Evolutionary conservation across 2,113 vertebrate species (phyloP), one percentile per base, ranked within the genome.

Genomic region (Hemiprocne comata): DNA sequence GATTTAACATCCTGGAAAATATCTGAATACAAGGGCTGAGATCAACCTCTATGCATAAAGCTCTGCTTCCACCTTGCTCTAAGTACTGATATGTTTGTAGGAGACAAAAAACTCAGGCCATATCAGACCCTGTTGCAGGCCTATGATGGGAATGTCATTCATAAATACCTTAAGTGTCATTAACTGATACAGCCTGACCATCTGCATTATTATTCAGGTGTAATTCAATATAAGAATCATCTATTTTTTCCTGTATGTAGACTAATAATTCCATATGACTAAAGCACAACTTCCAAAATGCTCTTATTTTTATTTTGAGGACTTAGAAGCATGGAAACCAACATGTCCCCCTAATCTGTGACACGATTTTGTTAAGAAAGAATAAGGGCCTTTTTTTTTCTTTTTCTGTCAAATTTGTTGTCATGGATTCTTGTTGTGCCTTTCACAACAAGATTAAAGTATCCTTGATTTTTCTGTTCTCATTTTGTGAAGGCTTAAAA

Each of bases 201-300:
- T 11, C 13, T 61, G 24, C 42, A 53, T 69, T 50, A n/a, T 38
- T 73, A 75, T 40, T 78, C 26, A 61, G 54, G 4, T 48, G 11
- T 10, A 67, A 79, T 26, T 88, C 2, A 83, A n/a, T 36, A 54
- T 20, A 29, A 77, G 88, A 90, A n/a, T n/a, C n/a, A 57, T 46
- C 4, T 50, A n/a, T 0, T 3, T 90, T 66, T 73, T 77, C 13
- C 13, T 29, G 1, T n/a, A 42, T 4, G 13, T 9, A 87, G 67
- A 2, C 1, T 13, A n/a, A 36, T 17, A 38, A n/a, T 4, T 55
- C 3, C 7, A n/a, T 28, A 17, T 21, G 17, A 73, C 3, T 54
- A 42, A 62, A 88, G 12, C 50, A 17, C 15, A 53, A 13, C 6
- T 85, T 91, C 46, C 13, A 71, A 90, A 76, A 91, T n/a, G 4